Conservation (phyloP, 2,113 vertebrate species). For the Agapornis roseicollis region DNA sequence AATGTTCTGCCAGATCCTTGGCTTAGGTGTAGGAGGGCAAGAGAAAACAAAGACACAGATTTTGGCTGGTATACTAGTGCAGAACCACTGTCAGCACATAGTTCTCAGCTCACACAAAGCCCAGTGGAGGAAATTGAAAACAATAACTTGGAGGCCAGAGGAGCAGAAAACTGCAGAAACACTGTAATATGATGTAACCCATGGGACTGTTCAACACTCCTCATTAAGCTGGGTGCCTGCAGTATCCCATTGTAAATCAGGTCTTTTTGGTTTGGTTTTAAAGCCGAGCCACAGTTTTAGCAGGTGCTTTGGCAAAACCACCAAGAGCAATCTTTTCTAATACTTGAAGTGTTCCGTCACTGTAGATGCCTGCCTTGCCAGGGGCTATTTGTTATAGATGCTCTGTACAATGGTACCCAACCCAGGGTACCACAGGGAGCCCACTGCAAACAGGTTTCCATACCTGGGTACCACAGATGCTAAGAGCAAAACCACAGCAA, state of each 20-base stretch:
- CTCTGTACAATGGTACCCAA: neutral
- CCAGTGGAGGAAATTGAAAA: neutral
- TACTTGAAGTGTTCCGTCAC: neutral
- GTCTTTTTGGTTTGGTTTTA: neutral
- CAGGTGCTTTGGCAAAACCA: neutral
- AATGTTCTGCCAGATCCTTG: neutral
- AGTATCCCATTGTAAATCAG: fast-evolving
- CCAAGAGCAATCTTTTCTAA: neutral
- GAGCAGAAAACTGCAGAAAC: neutral
- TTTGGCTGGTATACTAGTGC: neutral
- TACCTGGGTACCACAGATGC: neutral
- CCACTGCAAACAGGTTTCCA: neutral
- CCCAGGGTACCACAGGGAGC: fast-evolving
- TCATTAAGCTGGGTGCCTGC: neutral
- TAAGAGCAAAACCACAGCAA: neutral
- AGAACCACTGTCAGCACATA: neutral
- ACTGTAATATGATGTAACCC: neutral
- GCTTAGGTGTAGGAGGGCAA: neutral
- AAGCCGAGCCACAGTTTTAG: neutral
- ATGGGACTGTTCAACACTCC: neutral
- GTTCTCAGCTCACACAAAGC: neutral
- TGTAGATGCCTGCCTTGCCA: neutral
- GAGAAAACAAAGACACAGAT: constrained; percentile 6
- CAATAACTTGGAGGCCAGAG: neutral
- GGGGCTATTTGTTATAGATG: neutral